Evolutionary conservation across 2,113 vertebrate species (phyloP).

Genomic region (Jaculus jaculus): DNA sequence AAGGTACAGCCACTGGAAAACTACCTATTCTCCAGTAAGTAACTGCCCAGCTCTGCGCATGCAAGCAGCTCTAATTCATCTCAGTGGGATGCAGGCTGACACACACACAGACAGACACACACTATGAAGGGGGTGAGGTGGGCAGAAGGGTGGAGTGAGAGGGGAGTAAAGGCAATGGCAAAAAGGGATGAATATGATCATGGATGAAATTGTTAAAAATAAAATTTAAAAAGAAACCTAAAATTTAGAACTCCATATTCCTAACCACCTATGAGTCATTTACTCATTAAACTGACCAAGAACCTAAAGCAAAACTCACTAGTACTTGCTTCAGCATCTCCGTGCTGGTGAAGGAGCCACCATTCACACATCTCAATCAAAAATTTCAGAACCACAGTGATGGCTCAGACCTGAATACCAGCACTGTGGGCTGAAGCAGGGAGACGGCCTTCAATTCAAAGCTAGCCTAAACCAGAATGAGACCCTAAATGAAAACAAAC

Average conservation of each 20-base stretch:
- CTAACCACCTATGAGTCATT: background rate
- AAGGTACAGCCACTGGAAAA: too few relatives aligned
- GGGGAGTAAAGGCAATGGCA: too few relatives aligned
- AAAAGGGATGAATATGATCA: too few relatives aligned
- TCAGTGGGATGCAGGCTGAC: too few relatives aligned
- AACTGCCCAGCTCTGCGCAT: too few relatives aligned
- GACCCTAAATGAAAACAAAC: background rate
- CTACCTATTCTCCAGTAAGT: too few relatives aligned
- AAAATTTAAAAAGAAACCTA: too few relatives aligned
- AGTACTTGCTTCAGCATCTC: background rate
- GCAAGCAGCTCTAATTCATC: too few relatives aligned
- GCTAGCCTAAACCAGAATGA: background rate
- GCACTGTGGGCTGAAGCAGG: background rate
- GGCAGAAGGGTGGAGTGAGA: too few relatives aligned
- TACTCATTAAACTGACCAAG: background rate
- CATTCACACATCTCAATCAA: background rate
- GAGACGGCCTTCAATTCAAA: background rate
- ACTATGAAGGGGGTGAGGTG: too few relatives aligned
- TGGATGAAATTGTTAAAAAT: too few relatives aligned
- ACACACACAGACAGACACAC: too few relatives aligned
- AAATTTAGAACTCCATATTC: background rate
- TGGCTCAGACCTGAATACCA: background rate
- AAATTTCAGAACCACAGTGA: slow-evolving; percentile 16
- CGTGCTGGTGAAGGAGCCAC: background rate
- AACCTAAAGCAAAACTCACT: background rate